Conservation (phyloP, 2,113 vertebrate genomes). For the Leucoraja erinaceus region DNA sequence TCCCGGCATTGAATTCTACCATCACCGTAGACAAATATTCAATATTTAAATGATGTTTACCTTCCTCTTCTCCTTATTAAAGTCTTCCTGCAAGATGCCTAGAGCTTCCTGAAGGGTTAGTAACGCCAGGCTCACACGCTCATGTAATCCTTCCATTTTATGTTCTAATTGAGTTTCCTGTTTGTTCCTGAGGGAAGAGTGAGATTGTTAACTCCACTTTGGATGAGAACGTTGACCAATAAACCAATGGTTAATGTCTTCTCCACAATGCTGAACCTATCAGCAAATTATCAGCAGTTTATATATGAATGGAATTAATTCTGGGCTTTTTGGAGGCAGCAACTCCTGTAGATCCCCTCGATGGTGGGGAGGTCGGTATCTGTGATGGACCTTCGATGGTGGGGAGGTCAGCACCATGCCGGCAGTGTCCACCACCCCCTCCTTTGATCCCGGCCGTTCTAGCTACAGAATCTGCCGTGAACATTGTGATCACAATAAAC, state of each 20-base stretch:
- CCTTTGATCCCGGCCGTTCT: too few relatives aligned
- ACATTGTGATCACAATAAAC: too few relatives aligned
- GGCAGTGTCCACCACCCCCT: too few relatives aligned
- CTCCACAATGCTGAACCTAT: not conserved
- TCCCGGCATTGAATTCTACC: not conserved
- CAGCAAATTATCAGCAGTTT: not conserved
- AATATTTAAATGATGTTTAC: not conserved
- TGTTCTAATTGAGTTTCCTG: not conserved
- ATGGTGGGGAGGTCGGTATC: too few relatives aligned
- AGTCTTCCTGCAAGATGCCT: not conserved
- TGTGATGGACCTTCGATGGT: too few relatives aligned
- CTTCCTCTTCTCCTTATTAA: not conserved
- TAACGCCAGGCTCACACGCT: not conserved
- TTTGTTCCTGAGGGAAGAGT: not conserved
- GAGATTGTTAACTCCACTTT: not conserved
- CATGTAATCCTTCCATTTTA: not conserved
- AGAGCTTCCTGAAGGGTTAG: constrained; percentile 6
- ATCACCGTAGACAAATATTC: not conserved
- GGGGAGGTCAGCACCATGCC: too few relatives aligned
- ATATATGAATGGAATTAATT: not conserved
- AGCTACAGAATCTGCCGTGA: too few relatives aligned
- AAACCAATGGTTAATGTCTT: not conserved
- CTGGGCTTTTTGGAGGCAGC: too few relatives aligned
- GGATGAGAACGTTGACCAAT: not conserved
- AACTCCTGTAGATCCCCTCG: too few relatives aligned